These are phyloP conservation scores for Neodiprion virginianus DNA, from an alignment of 1,140 invertebrate genomes.

Conservation along the genomic window DNA sequence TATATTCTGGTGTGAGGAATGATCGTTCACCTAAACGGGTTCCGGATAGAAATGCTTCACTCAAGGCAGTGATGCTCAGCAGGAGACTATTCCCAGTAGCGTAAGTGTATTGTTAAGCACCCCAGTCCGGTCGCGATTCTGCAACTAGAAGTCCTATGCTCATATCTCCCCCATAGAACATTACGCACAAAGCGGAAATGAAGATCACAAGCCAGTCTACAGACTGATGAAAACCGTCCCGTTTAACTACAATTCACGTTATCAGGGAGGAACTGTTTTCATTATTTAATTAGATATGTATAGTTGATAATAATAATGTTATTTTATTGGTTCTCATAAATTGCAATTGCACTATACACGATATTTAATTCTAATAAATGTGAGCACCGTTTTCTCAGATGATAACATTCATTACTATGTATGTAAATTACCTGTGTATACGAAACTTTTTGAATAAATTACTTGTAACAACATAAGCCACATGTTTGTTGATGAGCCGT, in stretches of 20 bases:
- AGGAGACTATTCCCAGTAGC: neutral
- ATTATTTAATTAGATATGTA: too few species aligned
- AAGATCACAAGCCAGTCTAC: neutral
- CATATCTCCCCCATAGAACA: neutral
- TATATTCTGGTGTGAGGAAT: neutral
- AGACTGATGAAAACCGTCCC: neutral
- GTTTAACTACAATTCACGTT: neutral
- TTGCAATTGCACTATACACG: too few species aligned
- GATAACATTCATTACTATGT: too few species aligned
- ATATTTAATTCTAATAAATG: too few species aligned
- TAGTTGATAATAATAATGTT: too few species aligned
- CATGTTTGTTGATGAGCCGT: too few species aligned
- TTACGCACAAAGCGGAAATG: neutral
- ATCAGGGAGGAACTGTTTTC: neutral
- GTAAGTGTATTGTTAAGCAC: neutral
- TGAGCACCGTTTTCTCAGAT: too few species aligned
- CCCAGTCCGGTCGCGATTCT: neutral
- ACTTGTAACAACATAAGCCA: too few species aligned
- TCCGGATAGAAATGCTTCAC: neutral
- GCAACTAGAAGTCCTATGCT: neutral
- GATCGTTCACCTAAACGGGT: neutral
- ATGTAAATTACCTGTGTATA: too few species aligned
- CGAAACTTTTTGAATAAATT: too few species aligned
- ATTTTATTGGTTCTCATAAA: too few species aligned
- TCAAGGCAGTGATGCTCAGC: neutral